Evolutionary conservation across 2,888 invertebrate genomes (phyloP).

Genomic region (Thysanoteuthis rhombus): DNA sequence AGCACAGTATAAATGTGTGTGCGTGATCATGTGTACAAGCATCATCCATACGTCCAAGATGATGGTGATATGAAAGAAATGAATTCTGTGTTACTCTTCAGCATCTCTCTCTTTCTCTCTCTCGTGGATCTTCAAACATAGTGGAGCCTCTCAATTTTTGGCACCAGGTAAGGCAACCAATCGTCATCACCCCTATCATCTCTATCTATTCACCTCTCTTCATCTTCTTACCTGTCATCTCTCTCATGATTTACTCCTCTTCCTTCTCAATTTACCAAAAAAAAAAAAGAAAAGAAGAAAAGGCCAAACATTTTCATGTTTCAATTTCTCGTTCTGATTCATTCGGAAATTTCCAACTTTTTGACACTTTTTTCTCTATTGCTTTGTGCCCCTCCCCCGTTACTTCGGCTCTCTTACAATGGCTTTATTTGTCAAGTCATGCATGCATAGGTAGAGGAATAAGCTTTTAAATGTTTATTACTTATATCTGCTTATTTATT

Average conservation of each 20-base stretch:
- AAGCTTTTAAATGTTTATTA: background rate
- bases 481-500: background rate
- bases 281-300: no score
- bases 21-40: background rate
- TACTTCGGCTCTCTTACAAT: background rate
- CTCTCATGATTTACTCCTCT: background rate
- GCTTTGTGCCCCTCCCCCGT: background rate
- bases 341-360: background rate
- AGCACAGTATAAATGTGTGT: background rate
- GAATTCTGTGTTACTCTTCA: background rate
- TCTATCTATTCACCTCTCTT: background rate
- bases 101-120: background rate
- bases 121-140: background rate
- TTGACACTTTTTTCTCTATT: background rate
- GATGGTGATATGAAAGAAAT: background rate
- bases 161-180: background rate
- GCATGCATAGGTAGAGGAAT: background rate
- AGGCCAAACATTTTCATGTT: background rate
- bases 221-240: background rate
- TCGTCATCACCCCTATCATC: background rate
- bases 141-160: conserved; percentile 12
- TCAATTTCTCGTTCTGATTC: background rate
- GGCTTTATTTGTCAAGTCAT: background rate
- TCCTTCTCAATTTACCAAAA: background rate
- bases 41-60: background rate